Evolutionary conservation across 1,140 invertebrate genomes (phyloP), one percentile per base, ranked within the genome.

Genomic region (Spodoptera litura): DNA sequence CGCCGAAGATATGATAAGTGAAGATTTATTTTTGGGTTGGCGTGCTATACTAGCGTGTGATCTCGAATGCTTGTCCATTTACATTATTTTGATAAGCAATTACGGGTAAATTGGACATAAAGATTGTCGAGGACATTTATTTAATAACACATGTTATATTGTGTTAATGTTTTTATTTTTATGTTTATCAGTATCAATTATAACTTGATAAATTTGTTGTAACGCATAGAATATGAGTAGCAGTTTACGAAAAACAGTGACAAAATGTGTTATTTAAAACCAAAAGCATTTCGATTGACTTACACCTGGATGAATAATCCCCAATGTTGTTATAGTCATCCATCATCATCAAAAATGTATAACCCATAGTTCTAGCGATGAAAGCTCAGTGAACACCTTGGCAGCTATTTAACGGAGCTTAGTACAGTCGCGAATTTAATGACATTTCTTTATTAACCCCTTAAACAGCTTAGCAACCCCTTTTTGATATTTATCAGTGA

Each of bases 21-120:
- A 80, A 71, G 68, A 77, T 83, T 79, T 79, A 79, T 81, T 78
- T 68, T 75, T 51, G 55, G 59, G 53, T 49, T 53, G 53, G 53
- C 52, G 13, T 9, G 55, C 70, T 12, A 25, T 73, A 15, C 49
- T 15, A 5, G 53, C 38, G n/a, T 27, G 38, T 52, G 58, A 62
- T 61, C 44, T 52, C 5, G 13, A 61, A 62, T 62, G 44, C 9
- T 20, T 10, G 27, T 56, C 38, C 59, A 59, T 73, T 73, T 71
- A 56, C 27, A 56, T 71, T 20, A 71, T 55, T 35, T 66, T 49
- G 53, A 73, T 73, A 73, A 51, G 15, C 49, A 58, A 73, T 73
- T 49, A 56, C 27, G 70, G 20, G 13, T 25, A 44, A 44, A 72
- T 13, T 53, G 20, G 11, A 11, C 56, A 25, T 27, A 10, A 27